Base-by-base conservation (phyloP, 2,888 invertebrate species). In the Agrochola circellaris region DNA sequence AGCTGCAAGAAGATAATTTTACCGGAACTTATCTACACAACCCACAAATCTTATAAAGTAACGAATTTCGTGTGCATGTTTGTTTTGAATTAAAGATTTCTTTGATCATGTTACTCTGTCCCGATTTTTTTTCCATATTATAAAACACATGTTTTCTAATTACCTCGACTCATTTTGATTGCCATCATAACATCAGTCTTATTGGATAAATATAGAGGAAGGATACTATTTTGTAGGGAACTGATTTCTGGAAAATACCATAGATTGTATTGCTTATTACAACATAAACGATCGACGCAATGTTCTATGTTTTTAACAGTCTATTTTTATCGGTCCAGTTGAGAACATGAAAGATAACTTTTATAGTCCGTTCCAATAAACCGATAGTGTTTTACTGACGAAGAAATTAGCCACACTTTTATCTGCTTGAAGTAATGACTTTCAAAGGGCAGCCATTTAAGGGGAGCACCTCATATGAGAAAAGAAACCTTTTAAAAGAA, bases 281-380 rank as follows among this genome's bases (percentile, higher is more conserved):
- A 54, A 51, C 15, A 17, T 51, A 51, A 30, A 54, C 17, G 2
- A 26, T 38, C 26, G 17, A 6, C 20, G 1, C 34, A 56, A 45
- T 56, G 8, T 42, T 69, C 11, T 13, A 30, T 17, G 45, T 45
- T 64, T 20, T 56, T 26, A 45, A 54, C 45, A 56, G 48, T 58
- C 17, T 73, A 73, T 60, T 51, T 77, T 66, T 68, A 56, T 65
- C 56, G n/a, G 45, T 64, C 54, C 51, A 60, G 62, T 75, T 70
- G 20, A 38, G 64, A 73, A 83, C 83, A 79, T 82, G 69, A 68
- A 77, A 79, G 64, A 65, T 58, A 48, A 34, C 54, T 66, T 68
- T 82, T 62, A 70, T 62, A 23, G 58, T 15, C 8, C n/a, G 48
- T 61, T 58, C 58, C 62, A 68, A 73, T 82, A 34, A 69, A 62